Conservation (phyloP, 2,888 invertebrate genomes). For the Drosophila conformis region DNA sequence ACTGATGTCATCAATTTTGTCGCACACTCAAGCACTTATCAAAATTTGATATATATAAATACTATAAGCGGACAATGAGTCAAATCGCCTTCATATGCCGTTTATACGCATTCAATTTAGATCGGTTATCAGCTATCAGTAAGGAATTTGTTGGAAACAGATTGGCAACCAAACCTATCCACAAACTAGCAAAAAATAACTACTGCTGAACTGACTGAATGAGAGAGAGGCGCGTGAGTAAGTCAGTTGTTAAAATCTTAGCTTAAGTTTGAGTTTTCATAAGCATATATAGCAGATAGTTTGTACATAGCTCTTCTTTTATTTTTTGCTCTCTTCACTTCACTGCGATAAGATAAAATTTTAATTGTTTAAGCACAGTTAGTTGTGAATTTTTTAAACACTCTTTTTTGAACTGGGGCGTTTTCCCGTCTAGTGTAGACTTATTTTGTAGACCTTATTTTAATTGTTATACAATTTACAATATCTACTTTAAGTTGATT, state of each 20-base stretch:
- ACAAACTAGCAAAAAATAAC: conserved; percentile 14
- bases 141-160: conserved; percentile 45
- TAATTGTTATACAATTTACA: not conserved
- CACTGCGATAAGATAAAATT: conserved; percentile 64
- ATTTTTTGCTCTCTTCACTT: conserved; percentile 22
- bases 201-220: conserved; percentile 25
- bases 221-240: conserved; percentile 40
- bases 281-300: not conserved
- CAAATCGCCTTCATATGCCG: conserved; percentile 44
- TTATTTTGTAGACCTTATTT: conserved; percentile 22
- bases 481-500: not conserved
- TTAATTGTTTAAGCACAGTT: conserved; percentile 29
- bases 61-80: conserved; percentile 57
- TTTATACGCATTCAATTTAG: conserved; percentile 36
- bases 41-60: conserved; percentile 29
- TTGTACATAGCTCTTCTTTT: conserved; percentile 2
- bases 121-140: conserved; percentile 58
- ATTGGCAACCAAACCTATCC: conserved; percentile 28
- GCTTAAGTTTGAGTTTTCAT: conserved; percentile 1
- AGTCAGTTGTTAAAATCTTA: conserved; percentile 44
- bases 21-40: conserved; percentile 49
- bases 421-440: conserved; percentile 4
- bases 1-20: conserved; percentile 59
- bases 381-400: conserved; percentile 13
- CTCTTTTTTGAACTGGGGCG: conserved; percentile 17